These are phyloP conservation scores for Trididemnum clinides DNA, from an alignment of 23 tunicate genomes.

Conservation along the genomic window DNA sequence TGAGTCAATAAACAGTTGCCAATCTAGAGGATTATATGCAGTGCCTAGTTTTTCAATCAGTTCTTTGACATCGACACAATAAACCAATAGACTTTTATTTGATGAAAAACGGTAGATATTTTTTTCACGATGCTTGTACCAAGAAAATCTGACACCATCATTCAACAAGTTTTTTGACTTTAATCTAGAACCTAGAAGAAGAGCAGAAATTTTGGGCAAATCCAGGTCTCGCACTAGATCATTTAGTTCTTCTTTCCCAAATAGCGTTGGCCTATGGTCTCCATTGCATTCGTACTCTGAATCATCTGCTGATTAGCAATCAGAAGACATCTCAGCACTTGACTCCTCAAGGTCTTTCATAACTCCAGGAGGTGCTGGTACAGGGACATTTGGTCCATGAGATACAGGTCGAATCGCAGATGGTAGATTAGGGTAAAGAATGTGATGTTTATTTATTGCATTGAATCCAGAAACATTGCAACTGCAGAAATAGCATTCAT, in stretches of 20 bases:
- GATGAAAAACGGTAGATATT: background rate
- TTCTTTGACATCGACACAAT: background rate
- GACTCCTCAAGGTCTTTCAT: background rate
- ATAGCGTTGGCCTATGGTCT: background rate
- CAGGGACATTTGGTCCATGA: constrained; percentile 2
- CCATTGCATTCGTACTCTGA: no score
- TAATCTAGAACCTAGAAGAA: no score
- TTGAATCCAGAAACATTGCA: no score
- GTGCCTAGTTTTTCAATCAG: background rate
- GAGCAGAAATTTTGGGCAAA: no score
- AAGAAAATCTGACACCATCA: no score
- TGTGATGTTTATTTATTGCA: no score
- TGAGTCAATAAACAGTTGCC: background rate
- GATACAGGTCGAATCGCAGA: background rate
- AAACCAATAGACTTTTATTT: background rate
- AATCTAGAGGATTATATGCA: background rate
- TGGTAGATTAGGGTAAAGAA: background rate
- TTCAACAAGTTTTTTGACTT: no score
- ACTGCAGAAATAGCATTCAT: background rate
- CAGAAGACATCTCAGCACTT: background rate
- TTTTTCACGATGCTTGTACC: no score
- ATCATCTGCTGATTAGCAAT: background rate
- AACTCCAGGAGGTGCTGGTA: background rate
- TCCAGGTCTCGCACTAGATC: background rate
- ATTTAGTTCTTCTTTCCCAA: background rate